A percentile compares a stretch with the other conserved stretches of the same genome.
phyloP scores from a whole-genome alignment of 2,113 vertebrate genomes.

The Pampusana beccarii region DNA sequence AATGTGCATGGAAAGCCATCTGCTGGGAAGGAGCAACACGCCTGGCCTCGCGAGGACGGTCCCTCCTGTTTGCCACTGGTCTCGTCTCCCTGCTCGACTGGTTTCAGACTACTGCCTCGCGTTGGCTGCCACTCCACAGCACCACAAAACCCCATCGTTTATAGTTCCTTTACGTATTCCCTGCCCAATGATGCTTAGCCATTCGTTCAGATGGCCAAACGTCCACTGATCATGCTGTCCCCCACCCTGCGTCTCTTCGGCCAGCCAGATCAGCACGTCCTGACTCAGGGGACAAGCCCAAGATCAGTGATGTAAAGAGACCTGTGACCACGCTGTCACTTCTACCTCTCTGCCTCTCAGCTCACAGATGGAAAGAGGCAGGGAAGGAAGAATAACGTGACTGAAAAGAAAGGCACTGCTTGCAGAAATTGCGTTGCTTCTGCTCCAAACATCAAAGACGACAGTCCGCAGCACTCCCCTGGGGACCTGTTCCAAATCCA shows the following conservation, averaged over 20 bases:
- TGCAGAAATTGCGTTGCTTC: slow-evolving; percentile 1
- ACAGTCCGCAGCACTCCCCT: neutral
- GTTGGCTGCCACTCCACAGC: neutral
- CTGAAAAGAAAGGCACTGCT: neutral
- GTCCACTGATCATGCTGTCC: neutral
- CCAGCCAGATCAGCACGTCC: neutral
- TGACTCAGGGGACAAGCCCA: neutral
- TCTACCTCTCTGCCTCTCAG: neutral
- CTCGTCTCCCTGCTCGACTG: neutral
- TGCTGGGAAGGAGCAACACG: neutral
- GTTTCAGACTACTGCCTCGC: neutral
- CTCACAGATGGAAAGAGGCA: neutral
- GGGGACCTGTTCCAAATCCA: neutral
- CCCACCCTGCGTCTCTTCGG: neutral
- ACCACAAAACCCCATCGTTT: neutral
- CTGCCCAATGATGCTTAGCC: neutral
- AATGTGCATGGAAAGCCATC: slow-evolving; percentile 67
- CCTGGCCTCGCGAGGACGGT: neutral
- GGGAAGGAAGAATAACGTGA: neutral
- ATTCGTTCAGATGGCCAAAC: neutral
- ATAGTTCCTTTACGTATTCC: neutral
- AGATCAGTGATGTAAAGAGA: neutral
- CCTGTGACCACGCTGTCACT: neutral
- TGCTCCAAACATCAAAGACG: neutral
- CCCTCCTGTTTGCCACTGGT: neutral